A percentile compares a stretch with the other conserved stretches of the same genome.
Conservation (phyloP, 1,140 invertebrate species). For the Bombus ignitus region DNA sequence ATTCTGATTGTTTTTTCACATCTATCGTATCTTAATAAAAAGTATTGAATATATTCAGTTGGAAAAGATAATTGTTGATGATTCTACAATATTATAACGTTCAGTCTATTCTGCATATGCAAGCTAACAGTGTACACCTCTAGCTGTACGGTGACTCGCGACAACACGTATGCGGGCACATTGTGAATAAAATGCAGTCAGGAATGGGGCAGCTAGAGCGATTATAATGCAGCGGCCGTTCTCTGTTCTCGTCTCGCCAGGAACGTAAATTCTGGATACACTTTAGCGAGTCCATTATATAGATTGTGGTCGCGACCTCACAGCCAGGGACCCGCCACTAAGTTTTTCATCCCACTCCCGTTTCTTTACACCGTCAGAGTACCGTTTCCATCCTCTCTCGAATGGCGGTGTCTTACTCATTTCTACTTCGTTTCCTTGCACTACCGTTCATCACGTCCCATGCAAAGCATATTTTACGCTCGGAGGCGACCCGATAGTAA, state of each 20-base stretch:
- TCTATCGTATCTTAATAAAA: background rate
- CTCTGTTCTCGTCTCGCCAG: conserved; percentile 56
- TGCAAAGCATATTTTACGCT: conserved; percentile 69
- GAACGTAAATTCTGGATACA: conserved; percentile 74
- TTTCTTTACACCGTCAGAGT: conserved; percentile 3
- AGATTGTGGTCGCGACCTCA: conserved; percentile 78
- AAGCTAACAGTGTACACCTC: too few species aligned
- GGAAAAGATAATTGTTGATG: background rate
- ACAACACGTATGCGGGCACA: conserved; percentile 58
- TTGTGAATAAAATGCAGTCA: conserved; percentile 63
- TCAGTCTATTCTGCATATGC: background rate
- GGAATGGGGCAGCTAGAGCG: conserved; percentile 35
- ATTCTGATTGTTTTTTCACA: background rate
- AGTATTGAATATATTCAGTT: background rate
- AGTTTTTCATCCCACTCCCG: conserved; percentile 40
- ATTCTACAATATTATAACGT: background rate
- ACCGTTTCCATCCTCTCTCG: conserved; percentile 28
- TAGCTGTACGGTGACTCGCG: conserved; percentile 41
- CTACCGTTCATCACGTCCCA: conserved; percentile 61
- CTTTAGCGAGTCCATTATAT: conserved; percentile 80
- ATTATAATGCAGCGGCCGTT: conserved; percentile 67
- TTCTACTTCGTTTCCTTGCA: conserved; percentile 55
- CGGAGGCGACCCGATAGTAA: conserved; percentile 66
- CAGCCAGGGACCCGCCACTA: conserved; percentile 34
- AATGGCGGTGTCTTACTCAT: conserved; percentile 28